phyloP scores from a whole-genome alignment of 2,113 vertebrate genomes.

The Corvus moneduloides region DNA sequence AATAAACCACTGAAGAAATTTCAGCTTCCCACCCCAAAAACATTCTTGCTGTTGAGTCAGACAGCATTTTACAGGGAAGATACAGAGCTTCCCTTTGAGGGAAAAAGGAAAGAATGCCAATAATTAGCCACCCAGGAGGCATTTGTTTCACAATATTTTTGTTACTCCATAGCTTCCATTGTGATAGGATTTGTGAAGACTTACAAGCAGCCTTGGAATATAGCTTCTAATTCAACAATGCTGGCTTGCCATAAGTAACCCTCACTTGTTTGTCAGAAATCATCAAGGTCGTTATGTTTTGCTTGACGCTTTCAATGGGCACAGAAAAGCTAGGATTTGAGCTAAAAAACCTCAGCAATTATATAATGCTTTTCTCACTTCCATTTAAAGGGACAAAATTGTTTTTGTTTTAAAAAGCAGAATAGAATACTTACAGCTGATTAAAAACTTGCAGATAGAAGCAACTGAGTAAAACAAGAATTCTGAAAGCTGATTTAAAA shows the following conservation, averaged over 20 bases:
- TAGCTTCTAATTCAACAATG: conserved; percentile 26
- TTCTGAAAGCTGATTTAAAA: neutral
- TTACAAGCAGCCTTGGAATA: conserved; percentile 49
- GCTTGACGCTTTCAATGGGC: neutral
- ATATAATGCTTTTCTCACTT: neutral
- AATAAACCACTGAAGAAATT: conserved; percentile 40
- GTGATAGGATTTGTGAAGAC: conserved; percentile 64
- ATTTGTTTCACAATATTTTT: conserved; percentile 72
- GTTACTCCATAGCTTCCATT: conserved; percentile 59
- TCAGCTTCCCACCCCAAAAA: conserved; percentile 42
- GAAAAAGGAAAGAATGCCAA: conserved; percentile 69
- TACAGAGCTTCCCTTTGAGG: conserved; percentile 51
- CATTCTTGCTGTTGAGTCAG: conserved; percentile 37
- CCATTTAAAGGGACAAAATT: neutral
- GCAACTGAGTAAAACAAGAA: neutral
- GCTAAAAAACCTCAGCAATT: neutral
- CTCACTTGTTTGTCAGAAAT: conserved; percentile 50
- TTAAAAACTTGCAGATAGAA: neutral
- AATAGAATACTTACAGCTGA: neutral
- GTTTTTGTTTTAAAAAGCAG: neutral
- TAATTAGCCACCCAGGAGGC: conserved; percentile 72
- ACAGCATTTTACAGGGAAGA: conserved; percentile 56
- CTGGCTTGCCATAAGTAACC: conserved; percentile 19
- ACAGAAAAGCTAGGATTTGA: neutral
- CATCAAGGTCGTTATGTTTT: neutral